These are phyloP conservation scores for Teleogryllus occipitalis DNA, from an alignment of 1,140 invertebrate genomes.

Conservation along the genomic window DNA sequence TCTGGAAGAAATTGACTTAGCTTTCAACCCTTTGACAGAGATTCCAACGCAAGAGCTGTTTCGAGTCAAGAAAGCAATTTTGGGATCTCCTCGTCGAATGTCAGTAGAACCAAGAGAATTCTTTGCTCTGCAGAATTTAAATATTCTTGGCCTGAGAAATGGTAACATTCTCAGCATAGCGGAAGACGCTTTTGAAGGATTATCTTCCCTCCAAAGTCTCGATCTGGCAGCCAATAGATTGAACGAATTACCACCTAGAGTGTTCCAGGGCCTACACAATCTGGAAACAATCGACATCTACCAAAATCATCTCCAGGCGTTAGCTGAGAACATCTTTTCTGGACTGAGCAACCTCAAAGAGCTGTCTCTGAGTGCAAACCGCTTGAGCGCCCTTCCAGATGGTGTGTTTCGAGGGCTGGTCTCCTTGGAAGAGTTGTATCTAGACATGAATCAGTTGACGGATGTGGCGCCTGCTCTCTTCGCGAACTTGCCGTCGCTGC, in stretches of 20 bases:
- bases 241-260: not conserved
- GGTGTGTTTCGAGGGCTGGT: not conserved
- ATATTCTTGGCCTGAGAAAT: not conserved
- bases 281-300: not conserved
- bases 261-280: not conserved
- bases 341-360: not conserved
- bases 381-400: not conserved
- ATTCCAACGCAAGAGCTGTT: not conserved
- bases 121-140: too few relatives aligned
- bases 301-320: not conserved
- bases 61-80: not conserved
- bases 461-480: not conserved
- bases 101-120: too few relatives aligned
- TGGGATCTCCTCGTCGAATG: not conserved
- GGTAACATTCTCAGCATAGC: not conserved
- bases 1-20: not conserved
- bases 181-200: not conserved
- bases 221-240: not conserved
- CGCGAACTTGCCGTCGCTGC: not conserved
- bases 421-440: not conserved
- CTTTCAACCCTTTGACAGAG: not conserved
- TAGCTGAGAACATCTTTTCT: not conserved
- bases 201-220: not conserved
- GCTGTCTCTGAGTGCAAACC: not conserved
- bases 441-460: not conserved